Percentiles rank a stretch among this genome's conserved stretches.
These are phyloP conservation scores for Ondatra zibethicus DNA, from an alignment of 2,113 vertebrate genomes.

Conservation along the genomic window DNA sequence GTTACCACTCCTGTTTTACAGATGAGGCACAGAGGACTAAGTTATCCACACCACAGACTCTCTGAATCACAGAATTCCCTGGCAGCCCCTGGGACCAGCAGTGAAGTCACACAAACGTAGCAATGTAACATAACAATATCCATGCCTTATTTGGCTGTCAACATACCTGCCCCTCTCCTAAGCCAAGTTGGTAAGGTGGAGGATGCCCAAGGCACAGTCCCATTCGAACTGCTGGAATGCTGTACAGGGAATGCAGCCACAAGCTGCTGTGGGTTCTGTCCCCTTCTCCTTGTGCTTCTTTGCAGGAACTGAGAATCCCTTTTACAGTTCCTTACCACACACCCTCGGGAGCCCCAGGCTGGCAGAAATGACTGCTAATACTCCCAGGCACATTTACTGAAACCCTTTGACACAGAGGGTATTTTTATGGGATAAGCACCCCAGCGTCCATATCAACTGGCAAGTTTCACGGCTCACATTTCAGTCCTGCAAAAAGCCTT, in stretches of 20 bases:
- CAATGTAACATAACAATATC: not conserved
- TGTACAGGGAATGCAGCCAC: fast-evolving
- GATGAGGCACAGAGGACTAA: not conserved
- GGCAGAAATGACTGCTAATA: constrained; percentile 81
- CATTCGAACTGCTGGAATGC: not conserved
- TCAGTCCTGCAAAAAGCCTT: constrained; percentile 86
- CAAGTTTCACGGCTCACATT: constrained; percentile 87
- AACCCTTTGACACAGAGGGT: constrained; percentile 87
- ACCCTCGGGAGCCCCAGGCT: constrained; percentile 71
- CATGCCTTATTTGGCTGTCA: not conserved
- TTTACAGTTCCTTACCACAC: constrained; percentile 80
- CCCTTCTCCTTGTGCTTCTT: constrained; percentile 24
- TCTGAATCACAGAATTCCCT: not conserved
- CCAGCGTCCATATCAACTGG: constrained; percentile 80
- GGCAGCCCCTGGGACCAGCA: fast-evolving
- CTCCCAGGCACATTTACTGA: constrained; percentile 83
- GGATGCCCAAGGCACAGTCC: not conserved
- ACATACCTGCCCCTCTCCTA: not conserved
- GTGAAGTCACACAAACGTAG: not conserved
- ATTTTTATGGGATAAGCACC: constrained; percentile 89
- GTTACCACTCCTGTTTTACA: not conserved
- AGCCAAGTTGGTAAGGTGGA: not conserved
- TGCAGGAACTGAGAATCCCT: constrained; percentile 74
- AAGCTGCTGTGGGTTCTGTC: not conserved
- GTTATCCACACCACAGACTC: not conserved